A percentile compares a stretch with the other conserved stretches of the same genome.
phyloP scores from a whole-genome alignment of 2,797 vertebrate species.

The Pelodytes ibericus region DNA sequence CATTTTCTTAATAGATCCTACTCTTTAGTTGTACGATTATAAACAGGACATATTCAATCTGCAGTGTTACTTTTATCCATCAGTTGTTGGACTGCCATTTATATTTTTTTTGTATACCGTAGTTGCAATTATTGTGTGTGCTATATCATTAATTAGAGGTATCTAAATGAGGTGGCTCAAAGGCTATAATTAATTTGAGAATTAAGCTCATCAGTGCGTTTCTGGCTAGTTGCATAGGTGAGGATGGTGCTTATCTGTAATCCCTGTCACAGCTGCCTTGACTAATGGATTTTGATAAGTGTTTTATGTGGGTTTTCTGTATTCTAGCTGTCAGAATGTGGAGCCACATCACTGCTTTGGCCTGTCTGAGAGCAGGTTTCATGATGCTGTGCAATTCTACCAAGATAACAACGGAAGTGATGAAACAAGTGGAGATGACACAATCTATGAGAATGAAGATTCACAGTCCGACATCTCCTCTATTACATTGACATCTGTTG shows the following conservation, averaged over 20 bases:
- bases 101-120: too few species aligned
- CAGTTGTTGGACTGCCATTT: too few species aligned
- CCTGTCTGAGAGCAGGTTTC: conserved; percentile 47
- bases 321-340: conserved; percentile 46
- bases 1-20: too few species aligned
- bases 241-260: not conserved
- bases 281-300: conserved; percentile 8
- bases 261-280: not conserved
- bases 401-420: conserved; percentile 26
- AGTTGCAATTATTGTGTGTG: too few species aligned
- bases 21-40: too few species aligned
- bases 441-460: conserved; percentile 36
- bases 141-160: too few species aligned
- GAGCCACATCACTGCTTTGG: conserved; percentile 49
- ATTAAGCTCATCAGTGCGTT: not conserved
- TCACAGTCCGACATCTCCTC: conserved; percentile 17
- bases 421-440: conserved; percentile 14
- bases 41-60: too few species aligned
- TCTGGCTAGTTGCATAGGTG: not conserved
- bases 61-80: too few species aligned
- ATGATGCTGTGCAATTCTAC: conserved; percentile 43
- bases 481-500: conserved; percentile 41
- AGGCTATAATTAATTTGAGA: not conserved
- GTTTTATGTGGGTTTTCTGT: conserved; percentile 29
- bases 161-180: too few species aligned